These are phyloP conservation scores for Leptopilina boulardi DNA, from an alignment of 1,140 invertebrate species.

Conservation along the genomic window DNA sequence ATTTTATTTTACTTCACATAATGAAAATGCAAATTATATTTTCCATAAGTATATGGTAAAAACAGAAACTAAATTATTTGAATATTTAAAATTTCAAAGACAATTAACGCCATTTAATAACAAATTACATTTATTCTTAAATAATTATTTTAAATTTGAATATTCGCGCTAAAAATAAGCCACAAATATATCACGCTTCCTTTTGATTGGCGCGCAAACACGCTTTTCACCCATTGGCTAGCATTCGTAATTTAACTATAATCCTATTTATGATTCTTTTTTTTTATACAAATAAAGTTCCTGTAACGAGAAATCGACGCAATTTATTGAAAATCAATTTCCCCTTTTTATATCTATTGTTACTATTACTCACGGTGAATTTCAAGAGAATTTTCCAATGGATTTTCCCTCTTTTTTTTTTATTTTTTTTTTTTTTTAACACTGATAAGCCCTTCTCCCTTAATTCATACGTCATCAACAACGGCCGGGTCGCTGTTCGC, in stretches of 20 bases:
- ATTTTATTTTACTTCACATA: no score
- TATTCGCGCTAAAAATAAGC: no score
- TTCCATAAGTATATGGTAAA: no score
- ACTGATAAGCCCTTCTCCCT: constrained; percentile 3
- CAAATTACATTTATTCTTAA: no score
- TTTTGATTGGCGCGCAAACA: neutral
- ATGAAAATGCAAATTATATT: no score
- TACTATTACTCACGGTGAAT: neutral
- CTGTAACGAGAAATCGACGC: no score
- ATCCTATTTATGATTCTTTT: neutral
- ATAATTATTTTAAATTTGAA: no score
- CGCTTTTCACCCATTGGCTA: neutral
- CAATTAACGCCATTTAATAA: no score
- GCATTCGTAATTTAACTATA: neutral
- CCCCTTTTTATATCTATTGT: neutral
- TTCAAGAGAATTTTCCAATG: neutral
- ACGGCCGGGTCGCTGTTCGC: constrained; percentile 11
- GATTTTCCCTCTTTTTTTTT: neutral
- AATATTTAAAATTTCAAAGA: no score
- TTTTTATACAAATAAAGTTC: neutral
- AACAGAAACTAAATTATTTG: no score
- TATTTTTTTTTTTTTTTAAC: neutral
- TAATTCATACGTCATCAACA: neutral
- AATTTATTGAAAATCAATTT: neutral
- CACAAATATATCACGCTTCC: no score